Evolutionary conservation across 2,888 invertebrate genomes (phyloP), one percentile per base, ranked within the genome.

Genomic region (Hermodice carunculata): DNA sequence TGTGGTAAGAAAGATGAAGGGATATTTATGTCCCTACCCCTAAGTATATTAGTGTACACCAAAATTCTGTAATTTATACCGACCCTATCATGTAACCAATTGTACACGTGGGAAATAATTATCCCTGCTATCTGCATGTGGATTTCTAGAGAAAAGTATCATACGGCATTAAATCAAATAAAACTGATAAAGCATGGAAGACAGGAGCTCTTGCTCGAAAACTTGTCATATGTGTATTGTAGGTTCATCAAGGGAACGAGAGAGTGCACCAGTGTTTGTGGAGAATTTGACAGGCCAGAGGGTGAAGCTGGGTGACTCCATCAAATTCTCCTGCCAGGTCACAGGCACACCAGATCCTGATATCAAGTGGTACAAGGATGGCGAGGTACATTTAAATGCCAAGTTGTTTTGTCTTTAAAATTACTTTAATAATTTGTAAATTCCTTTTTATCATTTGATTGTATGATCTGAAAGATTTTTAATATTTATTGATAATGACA

Each of bases 321-420:
- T 24, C 6, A 54, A 19, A 22, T 54, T 54, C 42, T 19, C n/a
- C 26, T 54, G 54, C 17, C 40, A 43, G 22, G 54, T 54, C 2
- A 54, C 42, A 24, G 54, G 54, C 24, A n/a, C 40, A n/a, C 54
- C 54, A 1, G 40, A 40, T 6, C 54, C 54, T 26, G 54, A 42
- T 28, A 54, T 54, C 17, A 40, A 54, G 28, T 54, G 54, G 54
- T 54, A 42, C 54, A 54, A 54, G 42, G 54, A 54, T 26, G 54
- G 54, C 2, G 28, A 54, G 54, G 54, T 54, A 54, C 32, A 11
- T 4, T 3, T 17, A 11, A 37, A 14, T 37, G 17, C 17, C 11
- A 37, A 14, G 11, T 17, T 17, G 17, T 37, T 11, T 17, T n/a
- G n/a, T n/a, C n/a, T n/a, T n/a, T n/a, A n/a, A n/a, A n/a, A n/a